These are phyloP conservation scores for Acrocephalus arundinaceus DNA, from an alignment of 2,113 vertebrate species.

Conservation along the genomic window DNA sequence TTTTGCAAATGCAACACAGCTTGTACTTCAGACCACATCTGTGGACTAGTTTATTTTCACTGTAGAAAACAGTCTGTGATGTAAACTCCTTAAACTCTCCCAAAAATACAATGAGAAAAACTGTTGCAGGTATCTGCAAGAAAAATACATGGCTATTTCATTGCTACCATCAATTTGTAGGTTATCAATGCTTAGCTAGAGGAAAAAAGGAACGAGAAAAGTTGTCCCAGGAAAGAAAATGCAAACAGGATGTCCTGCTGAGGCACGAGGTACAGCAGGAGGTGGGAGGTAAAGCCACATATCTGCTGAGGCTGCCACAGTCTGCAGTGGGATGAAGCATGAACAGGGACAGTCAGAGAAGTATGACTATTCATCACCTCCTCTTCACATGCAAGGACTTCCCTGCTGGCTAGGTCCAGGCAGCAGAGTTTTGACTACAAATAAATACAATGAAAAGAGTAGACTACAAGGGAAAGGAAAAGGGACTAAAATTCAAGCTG, in stretches of 20 bases:
- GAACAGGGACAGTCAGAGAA: neutral
- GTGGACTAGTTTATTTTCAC: neutral
- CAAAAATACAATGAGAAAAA: neutral
- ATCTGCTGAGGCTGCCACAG: neutral
- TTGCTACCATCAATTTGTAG: neutral
- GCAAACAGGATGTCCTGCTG: neutral
- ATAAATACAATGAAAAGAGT: neutral
- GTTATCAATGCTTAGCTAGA: neutral
- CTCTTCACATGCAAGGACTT: neutral
- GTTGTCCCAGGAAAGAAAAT: neutral
- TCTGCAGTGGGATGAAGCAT: neutral
- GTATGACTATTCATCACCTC: neutral
- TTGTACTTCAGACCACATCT: neutral
- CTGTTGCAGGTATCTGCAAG: neutral
- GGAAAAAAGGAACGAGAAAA: neutral
- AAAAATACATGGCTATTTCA: neutral
- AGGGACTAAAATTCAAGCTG: neutral
- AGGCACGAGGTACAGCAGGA: rapidly evolving
- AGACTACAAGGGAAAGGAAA: neutral
- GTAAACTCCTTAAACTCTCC: neutral
- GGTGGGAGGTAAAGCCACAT: neutral
- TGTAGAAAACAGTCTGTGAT: neutral
- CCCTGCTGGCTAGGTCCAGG: neutral
- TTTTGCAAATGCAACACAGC: neutral
- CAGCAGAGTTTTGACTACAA: neutral